A percentile compares a stretch with the other conserved stretches of the same genome.
Conservation (phyloP, 2,113 vertebrate species). For the Brachyhypopomus gauderio region DNA sequence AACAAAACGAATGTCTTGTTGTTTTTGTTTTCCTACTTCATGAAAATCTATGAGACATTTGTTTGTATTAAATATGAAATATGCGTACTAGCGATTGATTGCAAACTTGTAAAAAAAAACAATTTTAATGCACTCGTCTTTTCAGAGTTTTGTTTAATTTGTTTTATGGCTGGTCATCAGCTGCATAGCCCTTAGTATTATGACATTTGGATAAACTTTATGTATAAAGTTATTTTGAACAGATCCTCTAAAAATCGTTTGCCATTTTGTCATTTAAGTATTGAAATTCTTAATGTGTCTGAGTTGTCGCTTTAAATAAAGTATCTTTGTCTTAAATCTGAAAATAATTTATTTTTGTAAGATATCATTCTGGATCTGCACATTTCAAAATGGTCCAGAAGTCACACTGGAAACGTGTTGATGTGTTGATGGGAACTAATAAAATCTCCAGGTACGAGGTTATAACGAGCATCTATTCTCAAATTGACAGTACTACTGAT, state of each 20-base stretch:
- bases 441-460: too few species aligned
- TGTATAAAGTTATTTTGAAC: constrained; percentile 47
- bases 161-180: constrained; percentile 32
- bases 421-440: too few species aligned
- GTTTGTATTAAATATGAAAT: constrained; percentile 48
- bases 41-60: constrained; percentile 19
- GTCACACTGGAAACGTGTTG: too few species aligned
- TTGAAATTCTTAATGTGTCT: constrained; percentile 50
- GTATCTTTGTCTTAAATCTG: constrained; percentile 54
- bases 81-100: constrained; percentile 42
- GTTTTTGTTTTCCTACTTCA: constrained; percentile 16
- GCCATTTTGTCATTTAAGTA: constrained; percentile 46
- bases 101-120: constrained; percentile 45
- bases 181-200: constrained; percentile 41
- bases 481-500: too few species aligned
- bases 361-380: not conserved
- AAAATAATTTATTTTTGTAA: constrained; percentile 24
- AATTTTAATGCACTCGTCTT: constrained; percentile 44
- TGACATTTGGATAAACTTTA: constrained; percentile 45
- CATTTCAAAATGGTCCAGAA: too few species aligned
- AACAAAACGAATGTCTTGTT: constrained; percentile 26
- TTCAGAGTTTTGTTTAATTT: constrained; percentile 21
- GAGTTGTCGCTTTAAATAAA: constrained; percentile 59
- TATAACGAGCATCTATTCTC: too few species aligned
- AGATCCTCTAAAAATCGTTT: constrained; percentile 35